Percentiles rank a stretch among this genome's conserved stretches.
Evolutionary conservation across 2,797 vertebrate species (phyloP).

Genomic region (Diplodus puntazzo): DNA sequence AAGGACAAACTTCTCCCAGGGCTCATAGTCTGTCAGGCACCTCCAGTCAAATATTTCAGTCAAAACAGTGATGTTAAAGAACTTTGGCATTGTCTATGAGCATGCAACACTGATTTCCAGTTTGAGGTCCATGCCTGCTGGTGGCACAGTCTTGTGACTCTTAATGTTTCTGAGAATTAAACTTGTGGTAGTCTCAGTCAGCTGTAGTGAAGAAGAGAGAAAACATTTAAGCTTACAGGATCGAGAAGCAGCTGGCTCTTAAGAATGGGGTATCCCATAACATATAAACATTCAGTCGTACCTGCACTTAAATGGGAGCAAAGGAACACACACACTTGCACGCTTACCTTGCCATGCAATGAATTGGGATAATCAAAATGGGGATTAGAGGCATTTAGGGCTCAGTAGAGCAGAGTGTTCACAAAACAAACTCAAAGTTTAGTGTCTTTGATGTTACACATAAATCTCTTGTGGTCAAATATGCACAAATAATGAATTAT

Average conservation of each 20-base stretch:
- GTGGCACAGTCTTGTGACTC: slow-evolving; percentile 18
- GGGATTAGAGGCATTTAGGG: slow-evolving; percentile 61
- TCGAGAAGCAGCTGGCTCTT: slow-evolving; percentile 38
- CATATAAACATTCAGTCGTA: slow-evolving; percentile 25
- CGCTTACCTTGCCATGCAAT: slow-evolving; percentile 35
- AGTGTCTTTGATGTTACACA: slow-evolving; percentile 56
- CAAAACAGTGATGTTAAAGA: slow-evolving; percentile 37
- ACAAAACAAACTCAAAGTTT: slow-evolving; percentile 63
- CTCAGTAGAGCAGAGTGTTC: slow-evolving; percentile 55
- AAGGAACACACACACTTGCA: slow-evolving; percentile 31
- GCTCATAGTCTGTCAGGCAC: slow-evolving; percentile 20
- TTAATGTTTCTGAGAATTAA: slow-evolving; percentile 19
- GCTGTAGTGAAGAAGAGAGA: slow-evolving; percentile 10
- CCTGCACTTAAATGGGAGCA: slow-evolving; percentile 19
- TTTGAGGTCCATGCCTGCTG: slow-evolving; percentile 14
- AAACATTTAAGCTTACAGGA: slow-evolving; percentile 30
- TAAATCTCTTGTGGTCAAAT: slow-evolving; percentile 58
- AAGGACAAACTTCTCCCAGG: slow-evolving; percentile 1
- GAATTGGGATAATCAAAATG: slow-evolving; percentile 61
- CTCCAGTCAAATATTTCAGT: slow-evolving; percentile 21
- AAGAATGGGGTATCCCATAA: slow-evolving; percentile 22
- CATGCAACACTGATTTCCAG: background rate
- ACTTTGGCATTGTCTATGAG: slow-evolving; percentile 5
- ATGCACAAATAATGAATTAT: slow-evolving; percentile 36
- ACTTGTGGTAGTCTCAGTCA: background rate